Evolutionary conservation across 2,888 invertebrate species (phyloP).

Genomic region (Cantharis nigra): DNA sequence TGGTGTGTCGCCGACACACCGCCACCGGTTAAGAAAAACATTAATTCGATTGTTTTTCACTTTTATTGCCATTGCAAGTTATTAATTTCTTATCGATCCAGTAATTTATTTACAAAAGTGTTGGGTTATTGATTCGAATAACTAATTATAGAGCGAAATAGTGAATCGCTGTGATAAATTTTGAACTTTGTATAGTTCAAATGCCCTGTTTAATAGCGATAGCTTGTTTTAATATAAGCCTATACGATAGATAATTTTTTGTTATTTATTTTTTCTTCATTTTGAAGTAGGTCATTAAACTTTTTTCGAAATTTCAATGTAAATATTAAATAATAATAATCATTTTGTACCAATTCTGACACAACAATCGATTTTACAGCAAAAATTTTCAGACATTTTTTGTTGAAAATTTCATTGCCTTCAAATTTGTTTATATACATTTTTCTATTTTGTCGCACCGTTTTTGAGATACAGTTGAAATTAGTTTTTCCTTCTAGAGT

Average conservation of each 20-base stretch:
- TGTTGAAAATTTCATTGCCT: no score
- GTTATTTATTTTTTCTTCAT: neutral
- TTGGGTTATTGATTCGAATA: neutral
- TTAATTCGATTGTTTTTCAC: no score
- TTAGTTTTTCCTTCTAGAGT: no score
- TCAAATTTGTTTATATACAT: no score
- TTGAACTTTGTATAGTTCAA: neutral
- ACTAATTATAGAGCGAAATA: neutral
- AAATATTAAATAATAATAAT: no score
- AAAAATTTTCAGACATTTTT: no score
- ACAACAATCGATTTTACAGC: no score
- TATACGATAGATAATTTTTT: neutral
- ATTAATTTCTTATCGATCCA: neutral
- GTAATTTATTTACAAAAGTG: neutral
- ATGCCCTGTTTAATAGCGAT: neutral
- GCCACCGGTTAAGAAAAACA: no score
- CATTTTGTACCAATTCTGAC: no score
- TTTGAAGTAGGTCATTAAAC: neutral
- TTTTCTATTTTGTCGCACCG: no score
- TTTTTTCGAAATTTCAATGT: neutral
- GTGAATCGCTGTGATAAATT: neutral
- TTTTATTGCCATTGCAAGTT: neutral
- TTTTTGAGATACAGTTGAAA: no score
- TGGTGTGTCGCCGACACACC: no score
- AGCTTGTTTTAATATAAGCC: neutral